phyloP scores from a whole-genome alignment of 2,888 invertebrate genomes.

The Anodontia alba region DNA sequence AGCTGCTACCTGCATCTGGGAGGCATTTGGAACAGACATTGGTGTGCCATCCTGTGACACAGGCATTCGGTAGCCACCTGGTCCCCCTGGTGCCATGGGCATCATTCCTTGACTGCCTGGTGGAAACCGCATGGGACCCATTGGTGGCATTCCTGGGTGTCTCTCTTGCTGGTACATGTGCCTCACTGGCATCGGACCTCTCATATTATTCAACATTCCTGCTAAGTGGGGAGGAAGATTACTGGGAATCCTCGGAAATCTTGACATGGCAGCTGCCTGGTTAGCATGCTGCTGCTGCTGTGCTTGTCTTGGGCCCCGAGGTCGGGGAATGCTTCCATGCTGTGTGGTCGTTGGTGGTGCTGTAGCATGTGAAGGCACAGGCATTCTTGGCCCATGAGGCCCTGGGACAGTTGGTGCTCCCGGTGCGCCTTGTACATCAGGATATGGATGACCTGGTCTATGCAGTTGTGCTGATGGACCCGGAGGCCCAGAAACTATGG shows the following conservation, averaged over 20 bases:
- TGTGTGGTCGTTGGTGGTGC: constrained; percentile 33
- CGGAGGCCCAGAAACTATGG: background rate
- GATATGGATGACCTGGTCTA: background rate
- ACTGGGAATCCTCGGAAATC: constrained; percentile 58
- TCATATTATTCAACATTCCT: constrained; percentile 48
- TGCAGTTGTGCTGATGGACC: background rate
- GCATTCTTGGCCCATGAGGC: constrained; percentile 42
- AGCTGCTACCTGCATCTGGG: constrained; percentile 44
- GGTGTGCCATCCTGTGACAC: constrained; percentile 41
- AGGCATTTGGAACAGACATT: constrained; percentile 42
- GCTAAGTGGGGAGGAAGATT: constrained; percentile 62
- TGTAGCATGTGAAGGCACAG: constrained; percentile 24
- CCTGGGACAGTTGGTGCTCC: background rate
- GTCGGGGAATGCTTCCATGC: constrained; percentile 21
- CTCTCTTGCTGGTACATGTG: constrained; percentile 54
- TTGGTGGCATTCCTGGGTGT: constrained; percentile 39
- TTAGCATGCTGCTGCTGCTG: constrained; percentile 41
- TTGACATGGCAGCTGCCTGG: constrained; percentile 44
- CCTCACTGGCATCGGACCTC: constrained; percentile 36
- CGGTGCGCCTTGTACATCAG: background rate
- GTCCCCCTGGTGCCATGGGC: constrained; percentile 38
- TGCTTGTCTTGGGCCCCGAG: constrained; percentile 31
- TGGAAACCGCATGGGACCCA: constrained; percentile 55
- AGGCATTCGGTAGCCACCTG: constrained; percentile 20
- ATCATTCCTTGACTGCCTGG: constrained; percentile 46